phyloP scores from a whole-genome alignment of 2,797 vertebrate genomes.

The Margarornis squamiger region DNA sequence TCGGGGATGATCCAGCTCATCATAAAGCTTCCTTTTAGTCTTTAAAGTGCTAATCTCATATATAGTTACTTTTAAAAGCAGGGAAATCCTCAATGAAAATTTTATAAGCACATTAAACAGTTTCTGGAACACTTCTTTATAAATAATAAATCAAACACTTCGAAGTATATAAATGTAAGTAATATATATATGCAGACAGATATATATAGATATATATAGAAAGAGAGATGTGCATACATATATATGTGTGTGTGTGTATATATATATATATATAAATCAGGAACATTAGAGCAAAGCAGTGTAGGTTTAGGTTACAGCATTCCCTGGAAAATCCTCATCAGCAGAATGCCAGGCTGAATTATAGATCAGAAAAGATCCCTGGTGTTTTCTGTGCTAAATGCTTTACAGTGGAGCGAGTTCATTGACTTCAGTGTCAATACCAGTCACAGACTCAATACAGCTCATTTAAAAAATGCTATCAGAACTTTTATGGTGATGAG shows the following conservation, averaged over 20 bases:
- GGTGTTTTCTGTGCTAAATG: not conserved
- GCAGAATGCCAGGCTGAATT: conserved; percentile 31
- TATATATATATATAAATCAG: not conserved
- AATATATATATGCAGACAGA: not conserved
- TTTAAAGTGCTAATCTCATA: not conserved
- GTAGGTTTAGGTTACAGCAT: not conserved
- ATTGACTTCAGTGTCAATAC: not conserved
- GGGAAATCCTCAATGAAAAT: conserved; percentile 19
- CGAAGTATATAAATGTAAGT: not conserved
- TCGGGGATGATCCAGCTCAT: not conserved
- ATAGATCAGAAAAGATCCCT: conserved; percentile 6
- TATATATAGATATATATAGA: not conserved
- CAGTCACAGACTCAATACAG: not conserved
- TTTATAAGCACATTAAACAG: not conserved
- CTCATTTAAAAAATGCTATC: not conserved
- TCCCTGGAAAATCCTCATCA: conserved; percentile 19
- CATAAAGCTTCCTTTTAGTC: not conserved
- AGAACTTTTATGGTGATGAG: not conserved
- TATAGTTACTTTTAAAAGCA: conserved; percentile 1
- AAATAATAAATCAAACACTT: not conserved
- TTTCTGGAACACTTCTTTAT: not conserved
- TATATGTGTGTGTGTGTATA: not conserved
- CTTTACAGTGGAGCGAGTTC: not conserved
- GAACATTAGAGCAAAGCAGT: not conserved
- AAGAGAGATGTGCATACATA: too few relatives aligned